Base-by-base conservation (phyloP, 2,113 vertebrate genomes). In the Istiophorus platypterus region DNA sequence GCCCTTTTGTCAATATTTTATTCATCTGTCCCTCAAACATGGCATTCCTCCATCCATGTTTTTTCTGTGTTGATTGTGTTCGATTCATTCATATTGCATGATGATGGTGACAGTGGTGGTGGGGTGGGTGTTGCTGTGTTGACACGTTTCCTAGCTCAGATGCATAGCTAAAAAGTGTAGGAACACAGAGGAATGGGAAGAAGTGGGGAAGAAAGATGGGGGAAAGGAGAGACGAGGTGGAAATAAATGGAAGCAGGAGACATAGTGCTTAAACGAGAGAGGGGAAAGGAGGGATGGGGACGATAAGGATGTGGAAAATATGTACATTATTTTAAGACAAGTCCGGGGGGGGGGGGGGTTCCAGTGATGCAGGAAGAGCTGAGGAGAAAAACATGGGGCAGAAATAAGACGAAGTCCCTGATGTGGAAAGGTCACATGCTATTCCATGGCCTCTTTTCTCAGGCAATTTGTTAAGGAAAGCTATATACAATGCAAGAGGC, bases 61-160 rank as follows among this genome's bases (percentile, higher is more conserved):
- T 72, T 72, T 68, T 39, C 76, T 72, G 39, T 80, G 78, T 61
- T 45, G 49, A 82, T 81, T 84, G 29, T 75, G 67, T 91, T 91
- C 54, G 73, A 47, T 64, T 88, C 82, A 92, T 92, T 84, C 65
- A 92, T 90, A 85, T 88, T 88, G 80, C 77, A 92, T 89, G 65
- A n/a, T 45, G 57, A 78, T 80, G 73, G 45, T 3, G 34, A 37
- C 7, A 26, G 39, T 13, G 41, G 7, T 7, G 51, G 41, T 15
- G 45, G 7, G 39, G 41, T 71, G 26, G 75, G 24, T 49, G 4
- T 52, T 5, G 15, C 47, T 49, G 26, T n/a, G 58, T 75, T 86
- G 74, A 84, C 72, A 9, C 9, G 31, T 63, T 82, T 57, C 54
- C 34, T 37, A 52, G 51, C 64, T 79, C 45, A 68, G 29, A 59